Evolutionary conservation across 2,888 invertebrate species (phyloP), one percentile per base, ranked within the genome.

Genomic region (Agrochola macilenta): DNA sequence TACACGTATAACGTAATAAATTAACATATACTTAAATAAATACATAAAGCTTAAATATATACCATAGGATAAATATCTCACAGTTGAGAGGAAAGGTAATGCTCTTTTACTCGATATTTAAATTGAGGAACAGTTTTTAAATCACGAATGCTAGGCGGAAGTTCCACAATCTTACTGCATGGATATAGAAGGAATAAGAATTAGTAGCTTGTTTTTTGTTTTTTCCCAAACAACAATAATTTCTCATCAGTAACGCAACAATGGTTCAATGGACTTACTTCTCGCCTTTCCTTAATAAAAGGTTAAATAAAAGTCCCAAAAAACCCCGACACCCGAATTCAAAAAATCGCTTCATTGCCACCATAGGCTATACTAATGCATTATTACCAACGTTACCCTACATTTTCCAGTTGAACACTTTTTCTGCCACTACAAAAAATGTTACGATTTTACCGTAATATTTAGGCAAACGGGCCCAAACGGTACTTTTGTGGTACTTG

Each of bases 361-460:
- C 30, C 57, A 43, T n/a, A 35, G 1, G 2, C 20, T 26, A n/a
- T 23, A 39, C n/a, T 68, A 79, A 79, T 70, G 63, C 66, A 58
- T 60, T 85, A 70, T 66, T 79, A 39, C 74, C 35, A 54, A n/a
- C 39, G 14, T 39, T 65, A 54, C 58, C 75, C 60, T 11, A 64
- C 12, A 71, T 79, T 74, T 66, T 61, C 23, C 69, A 76, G 20
- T 66, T 46, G 26, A 66, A 69, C 12, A 60, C 63, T 30, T 39
- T 74, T 76, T 52, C 68, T 35, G 58, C 30, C 43, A 73, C 63
- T 63, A 84, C 74, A 80, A 86, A 87, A 87, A 78, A 74, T 77
- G 58, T 49, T 63, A 74, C 68, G 66, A 75, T 85, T 76, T 73
- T 23, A 54, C 69, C 49, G 35, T 63, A 74, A 76, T 75, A 75